Conservation (phyloP, 2,113 vertebrate species). For the Mormyrus lacerda region DNA sequence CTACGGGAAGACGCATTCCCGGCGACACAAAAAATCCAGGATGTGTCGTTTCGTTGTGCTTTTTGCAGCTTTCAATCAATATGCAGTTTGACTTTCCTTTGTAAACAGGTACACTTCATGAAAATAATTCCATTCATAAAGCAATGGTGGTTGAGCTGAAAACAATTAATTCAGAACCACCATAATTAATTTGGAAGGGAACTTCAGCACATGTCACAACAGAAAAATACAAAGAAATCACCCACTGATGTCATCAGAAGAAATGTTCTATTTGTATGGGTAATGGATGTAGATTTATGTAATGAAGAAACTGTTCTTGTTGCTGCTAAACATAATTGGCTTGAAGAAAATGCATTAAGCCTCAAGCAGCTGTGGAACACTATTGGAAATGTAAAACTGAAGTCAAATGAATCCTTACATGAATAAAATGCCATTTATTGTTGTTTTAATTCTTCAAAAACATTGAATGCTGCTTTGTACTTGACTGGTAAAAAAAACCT, state of each 20-base stretch:
- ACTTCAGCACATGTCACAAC: not conserved
- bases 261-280: not conserved
- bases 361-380: not conserved
- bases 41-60: not conserved
- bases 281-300: not conserved
- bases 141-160: not conserved
- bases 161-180: not conserved
- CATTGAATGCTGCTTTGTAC: not conserved
- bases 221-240: not conserved
- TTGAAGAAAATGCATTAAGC: not conserved
- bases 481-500: not conserved
- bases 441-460: conserved; percentile 1
- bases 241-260: not conserved
- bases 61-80: not conserved
- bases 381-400: not conserved
- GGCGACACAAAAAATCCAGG: not conserved
- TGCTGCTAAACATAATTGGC: not conserved
- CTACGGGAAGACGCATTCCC: not conserved
- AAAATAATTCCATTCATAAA: not conserved
- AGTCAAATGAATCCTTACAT: not conserved
- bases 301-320: not conserved
- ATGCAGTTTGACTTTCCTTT: not conserved
- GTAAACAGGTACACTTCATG: not conserved
- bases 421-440: not conserved
- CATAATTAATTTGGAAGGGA: not conserved